Base-by-base conservation (phyloP, 2,113 vertebrate species). In the Hippocampus mohnikei region DNA sequence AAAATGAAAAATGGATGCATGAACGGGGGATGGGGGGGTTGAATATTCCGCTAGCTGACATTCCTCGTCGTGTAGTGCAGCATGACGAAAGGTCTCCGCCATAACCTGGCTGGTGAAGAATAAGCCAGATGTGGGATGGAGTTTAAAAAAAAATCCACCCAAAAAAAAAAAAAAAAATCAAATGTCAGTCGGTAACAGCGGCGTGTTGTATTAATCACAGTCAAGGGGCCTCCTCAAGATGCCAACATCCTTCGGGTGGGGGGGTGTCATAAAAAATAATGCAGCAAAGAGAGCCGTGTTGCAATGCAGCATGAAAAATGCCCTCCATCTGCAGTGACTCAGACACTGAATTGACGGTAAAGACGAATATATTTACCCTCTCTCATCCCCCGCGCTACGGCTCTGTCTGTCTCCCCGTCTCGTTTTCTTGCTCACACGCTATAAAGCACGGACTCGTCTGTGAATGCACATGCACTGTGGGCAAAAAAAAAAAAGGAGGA, bases 291-390 rank as follows among this genome's bases (percentile, higher is more conserved):
- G 73, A 77, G 82, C 41, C 61, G 77, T 69, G 79, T 15, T 75
- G 84, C 84, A 85, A 81, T 85, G 87, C 87, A 85, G 87, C 88
- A 86, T 88, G 85, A 89, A 87, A 86, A 88, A 87, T 88, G 83
- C 80, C 84, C 88, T 86, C 86, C 78, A 71, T 88, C 80, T 86
- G 82, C 85, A 82, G 82, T 89, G 87, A 90, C 84, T 91, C 89
- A 88, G 86, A 79, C 79, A 61, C 75, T 77, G 73, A 62, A 80
- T 79, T 81, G 82, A 82, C 85, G 82, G 83, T 91, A 88, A 83
- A 85, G 76, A 82, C 67, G 80, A 83, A 75, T 79, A 75, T 73
- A 77, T 84, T 81, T 80, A 79, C 77, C 81, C 80, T 67, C 74
- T 80, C 81, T 74, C 79, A 27, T 81, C 78, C 29, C 69, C 66